phyloP scores from a whole-genome alignment of 1,140 invertebrate species.

The Cydia amplana region DNA sequence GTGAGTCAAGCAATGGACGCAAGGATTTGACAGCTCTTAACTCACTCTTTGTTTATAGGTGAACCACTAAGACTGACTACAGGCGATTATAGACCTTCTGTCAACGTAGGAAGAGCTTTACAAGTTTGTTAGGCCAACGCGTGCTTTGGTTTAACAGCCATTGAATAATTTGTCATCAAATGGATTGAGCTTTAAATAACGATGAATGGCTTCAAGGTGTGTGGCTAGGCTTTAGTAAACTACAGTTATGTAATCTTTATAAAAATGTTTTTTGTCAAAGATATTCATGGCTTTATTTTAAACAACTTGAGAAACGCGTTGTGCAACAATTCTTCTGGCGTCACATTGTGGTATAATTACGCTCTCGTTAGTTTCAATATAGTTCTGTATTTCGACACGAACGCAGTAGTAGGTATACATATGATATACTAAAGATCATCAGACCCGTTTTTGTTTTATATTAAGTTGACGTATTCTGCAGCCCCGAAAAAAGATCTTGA shows the following conservation, averaged over 20 bases:
- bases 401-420: too few species aligned
- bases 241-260: background rate
- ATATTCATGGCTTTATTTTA: too few species aligned
- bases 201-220: conserved; percentile 12
- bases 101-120: background rate
- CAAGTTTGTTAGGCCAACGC: background rate
- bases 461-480: too few species aligned
- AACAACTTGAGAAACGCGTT: too few species aligned
- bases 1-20: conserved; percentile 58
- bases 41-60: conserved; percentile 27
- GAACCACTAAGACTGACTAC: background rate
- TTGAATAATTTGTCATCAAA: conserved; percentile 29
- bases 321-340: too few species aligned
- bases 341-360: too few species aligned
- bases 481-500: too few species aligned
- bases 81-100: background rate
- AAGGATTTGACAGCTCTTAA: conserved; percentile 53
- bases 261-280: background rate
- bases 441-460: too few species aligned
- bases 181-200: background rate
- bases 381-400: too few species aligned
- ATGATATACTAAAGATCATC: too few species aligned
- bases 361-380: too few species aligned
- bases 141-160: background rate
- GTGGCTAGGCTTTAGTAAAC: background rate